These are phyloP conservation scores for Diorhabda elongata DNA, from an alignment of 1,140 invertebrate genomes.

Conservation along the genomic window DNA sequence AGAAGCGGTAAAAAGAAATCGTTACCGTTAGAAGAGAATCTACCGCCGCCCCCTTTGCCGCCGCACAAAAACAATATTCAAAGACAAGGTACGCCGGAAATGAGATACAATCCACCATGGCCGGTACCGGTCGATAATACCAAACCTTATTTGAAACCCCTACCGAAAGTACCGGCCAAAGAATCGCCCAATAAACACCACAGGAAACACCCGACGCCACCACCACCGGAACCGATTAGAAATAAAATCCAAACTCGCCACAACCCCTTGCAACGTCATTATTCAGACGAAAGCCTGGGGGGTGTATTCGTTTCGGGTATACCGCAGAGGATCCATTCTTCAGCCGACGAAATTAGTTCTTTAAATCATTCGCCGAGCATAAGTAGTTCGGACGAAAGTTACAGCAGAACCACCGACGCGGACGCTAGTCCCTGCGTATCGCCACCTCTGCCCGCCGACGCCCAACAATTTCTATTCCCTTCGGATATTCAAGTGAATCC, in stretches of 20 bases:
- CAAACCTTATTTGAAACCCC: slow-evolving; percentile 56
- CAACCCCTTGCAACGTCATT: slow-evolving; percentile 52
- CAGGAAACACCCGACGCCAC: slow-evolving; percentile 35
- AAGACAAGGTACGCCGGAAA: slow-evolving; percentile 39
- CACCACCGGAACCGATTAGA: slow-evolving; percentile 33
- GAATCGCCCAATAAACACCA: slow-evolving; percentile 42
- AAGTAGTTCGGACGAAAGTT: slow-evolving; percentile 77
- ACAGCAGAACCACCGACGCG: slow-evolving; percentile 68
- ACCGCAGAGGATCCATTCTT: slow-evolving; percentile 62
- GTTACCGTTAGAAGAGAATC: slow-evolving; percentile 49
- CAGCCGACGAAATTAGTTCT: slow-evolving; percentile 74
- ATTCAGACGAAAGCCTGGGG: slow-evolving; percentile 61
- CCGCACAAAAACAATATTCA: slow-evolving; percentile 51
- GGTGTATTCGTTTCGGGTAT: slow-evolving; percentile 43
- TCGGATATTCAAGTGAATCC: slow-evolving; percentile 56
- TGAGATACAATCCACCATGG: slow-evolving; percentile 53
- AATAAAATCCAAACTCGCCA: slow-evolving; percentile 40
- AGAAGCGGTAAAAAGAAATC: slow-evolving; percentile 35
- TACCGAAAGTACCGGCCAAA: slow-evolving; percentile 54
- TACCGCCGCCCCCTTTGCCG: slow-evolving; percentile 52
- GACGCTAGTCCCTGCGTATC: slow-evolving; percentile 60
- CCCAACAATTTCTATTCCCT: slow-evolving; percentile 57
- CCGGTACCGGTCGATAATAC: slow-evolving; percentile 45
- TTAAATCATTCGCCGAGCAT: slow-evolving; percentile 72
- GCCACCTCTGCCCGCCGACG: slow-evolving; percentile 51